Conservation (phyloP, 2,797 vertebrate genomes). For the Parauchenoglanis ngamensis region DNA sequence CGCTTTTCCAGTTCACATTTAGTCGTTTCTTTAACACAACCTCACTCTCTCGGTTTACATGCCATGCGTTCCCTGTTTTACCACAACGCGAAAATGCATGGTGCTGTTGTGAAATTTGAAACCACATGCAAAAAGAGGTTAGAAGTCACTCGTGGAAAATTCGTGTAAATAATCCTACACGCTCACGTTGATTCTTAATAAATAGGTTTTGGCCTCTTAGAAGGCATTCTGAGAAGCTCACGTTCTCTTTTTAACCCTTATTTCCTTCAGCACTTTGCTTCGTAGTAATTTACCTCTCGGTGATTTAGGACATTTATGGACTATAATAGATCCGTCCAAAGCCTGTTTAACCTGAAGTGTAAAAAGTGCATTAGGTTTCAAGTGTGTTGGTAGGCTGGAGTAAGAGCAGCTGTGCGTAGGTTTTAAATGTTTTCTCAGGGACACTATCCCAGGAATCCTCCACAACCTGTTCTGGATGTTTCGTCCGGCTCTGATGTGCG, state of each 20-base stretch:
- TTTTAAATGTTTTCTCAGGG: conserved; percentile 74
- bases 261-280: background rate
- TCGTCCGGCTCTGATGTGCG: conserved; percentile 57
- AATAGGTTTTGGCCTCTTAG: background rate
- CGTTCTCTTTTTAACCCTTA: background rate
- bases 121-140: conserved; percentile 1
- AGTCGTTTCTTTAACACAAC: background rate
- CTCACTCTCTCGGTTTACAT: background rate
- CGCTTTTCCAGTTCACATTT: background rate
- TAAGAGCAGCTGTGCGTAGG: conserved; percentile 55
- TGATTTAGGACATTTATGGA: background rate
- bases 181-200: conserved; percentile 10
- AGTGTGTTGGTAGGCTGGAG: conserved; percentile 63
- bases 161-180: background rate
- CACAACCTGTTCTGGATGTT: conserved; percentile 77
- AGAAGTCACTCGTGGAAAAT: background rate
- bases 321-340: background rate
- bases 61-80: background rate
- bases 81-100: background rate
- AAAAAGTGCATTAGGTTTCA: background rate
- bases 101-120: conserved; percentile 14
- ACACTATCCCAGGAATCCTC: conserved; percentile 80
- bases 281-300: too few relatives aligned
- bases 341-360: background rate
- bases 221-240: background rate